A percentile compares a stretch with the other conserved stretches of the same genome.
Evolutionary conservation across 1,140 invertebrate species (phyloP).

Genomic region (Solenopsis invicta): DNA sequence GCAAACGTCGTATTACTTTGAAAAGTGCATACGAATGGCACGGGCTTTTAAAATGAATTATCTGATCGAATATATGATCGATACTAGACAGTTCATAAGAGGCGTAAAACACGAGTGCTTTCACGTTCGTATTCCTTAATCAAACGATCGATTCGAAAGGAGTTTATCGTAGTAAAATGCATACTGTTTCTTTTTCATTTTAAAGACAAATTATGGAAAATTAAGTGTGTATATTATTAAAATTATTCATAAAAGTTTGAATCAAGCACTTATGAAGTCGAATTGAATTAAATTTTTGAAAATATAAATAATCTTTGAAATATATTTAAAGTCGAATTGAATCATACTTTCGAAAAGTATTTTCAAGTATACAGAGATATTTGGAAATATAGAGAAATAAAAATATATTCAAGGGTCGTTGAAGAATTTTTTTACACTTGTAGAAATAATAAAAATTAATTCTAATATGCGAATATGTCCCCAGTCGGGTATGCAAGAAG

Average conservation of each 20-base stretch:
- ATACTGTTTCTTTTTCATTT: neutral
- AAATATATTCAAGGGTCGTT: too few species aligned
- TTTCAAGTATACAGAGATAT: too few species aligned
- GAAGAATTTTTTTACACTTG: too few species aligned
- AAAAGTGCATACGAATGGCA: constrained; percentile 65
- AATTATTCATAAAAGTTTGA: neutral
- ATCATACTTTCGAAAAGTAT: too few species aligned
- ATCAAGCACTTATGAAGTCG: too few species aligned
- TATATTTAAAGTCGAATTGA: too few species aligned
- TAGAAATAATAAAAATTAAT: too few species aligned
- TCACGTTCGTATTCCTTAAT: neutral
- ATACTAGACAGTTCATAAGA: constrained; percentile 37
- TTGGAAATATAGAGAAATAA: too few species aligned
- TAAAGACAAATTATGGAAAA: neutral
- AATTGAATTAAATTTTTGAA: too few species aligned
- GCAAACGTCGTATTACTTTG: constrained; percentile 55
- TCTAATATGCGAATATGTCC: too few species aligned
- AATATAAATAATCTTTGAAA: too few species aligned
- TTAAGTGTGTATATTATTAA: neutral
- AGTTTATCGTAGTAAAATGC: neutral
- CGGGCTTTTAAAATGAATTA: constrained; percentile 65
- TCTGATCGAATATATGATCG: constrained; percentile 50
- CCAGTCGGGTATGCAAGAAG: too few species aligned
- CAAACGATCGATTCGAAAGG: neutral
- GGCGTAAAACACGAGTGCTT: constrained; percentile 21